phyloP scores from a whole-genome alignment of 2,113 vertebrate genomes.

The Brachypteracias leptosomus region DNA sequence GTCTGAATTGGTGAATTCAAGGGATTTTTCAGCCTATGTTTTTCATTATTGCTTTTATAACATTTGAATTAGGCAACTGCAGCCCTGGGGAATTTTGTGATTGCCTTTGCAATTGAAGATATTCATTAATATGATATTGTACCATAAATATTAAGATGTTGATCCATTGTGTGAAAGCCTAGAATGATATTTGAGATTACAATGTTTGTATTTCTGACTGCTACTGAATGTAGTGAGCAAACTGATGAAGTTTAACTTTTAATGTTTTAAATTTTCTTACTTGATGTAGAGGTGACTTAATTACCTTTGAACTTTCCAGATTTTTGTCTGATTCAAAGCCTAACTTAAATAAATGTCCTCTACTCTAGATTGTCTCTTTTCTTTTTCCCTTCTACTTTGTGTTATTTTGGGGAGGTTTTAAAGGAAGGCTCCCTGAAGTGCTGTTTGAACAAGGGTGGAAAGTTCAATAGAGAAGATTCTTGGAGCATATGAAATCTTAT shows the following conservation, averaged over 20 bases:
- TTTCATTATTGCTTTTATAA: neutral
- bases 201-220: neutral
- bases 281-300: neutral
- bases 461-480: neutral
- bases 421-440: neutral
- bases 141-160: neutral
- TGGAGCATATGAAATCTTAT: neutral
- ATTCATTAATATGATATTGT: neutral
- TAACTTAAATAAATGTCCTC: slow-evolving; percentile 15
- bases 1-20: neutral
- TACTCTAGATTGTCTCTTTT: slow-evolving; percentile 8
- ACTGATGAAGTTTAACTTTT: neutral
- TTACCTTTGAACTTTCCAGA: neutral
- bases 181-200: neutral
- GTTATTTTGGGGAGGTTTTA: neutral
- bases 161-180: neutral
- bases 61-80: neutral
- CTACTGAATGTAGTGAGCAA: neutral
- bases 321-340: neutral
- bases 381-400: neutral
- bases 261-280: neutral
- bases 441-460: neutral
- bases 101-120: neutral
- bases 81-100: neutral
- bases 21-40: neutral